These are phyloP conservation scores for Tipula unca DNA, from an alignment of 2,888 invertebrate species.

Conservation along the genomic window DNA sequence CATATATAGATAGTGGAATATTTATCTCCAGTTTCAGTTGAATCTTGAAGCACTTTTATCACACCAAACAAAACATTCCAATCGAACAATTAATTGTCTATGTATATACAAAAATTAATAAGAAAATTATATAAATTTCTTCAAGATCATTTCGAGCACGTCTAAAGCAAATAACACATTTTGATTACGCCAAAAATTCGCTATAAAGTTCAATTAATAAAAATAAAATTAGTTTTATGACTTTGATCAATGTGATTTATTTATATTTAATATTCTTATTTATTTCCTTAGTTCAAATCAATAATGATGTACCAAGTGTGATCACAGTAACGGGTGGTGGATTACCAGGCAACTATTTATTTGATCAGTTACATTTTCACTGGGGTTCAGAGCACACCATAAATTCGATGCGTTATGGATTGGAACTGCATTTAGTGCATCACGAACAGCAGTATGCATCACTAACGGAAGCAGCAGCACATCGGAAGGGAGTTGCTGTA, in stretches of 20 bases:
- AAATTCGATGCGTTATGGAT: slow-evolving; percentile 45
- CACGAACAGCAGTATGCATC: slow-evolving; percentile 45
- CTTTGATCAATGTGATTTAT: not conserved
- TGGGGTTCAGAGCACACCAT: slow-evolving; percentile 79
- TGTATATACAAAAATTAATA: not conserved
- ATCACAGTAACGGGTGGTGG: slow-evolving; percentile 48
- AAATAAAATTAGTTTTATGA: not conserved
- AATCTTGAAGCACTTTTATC: no score
- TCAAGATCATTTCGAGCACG: not conserved
- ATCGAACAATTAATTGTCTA: not conserved
- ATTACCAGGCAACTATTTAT: slow-evolving; percentile 47
- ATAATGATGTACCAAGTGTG: slow-evolving; percentile 21
- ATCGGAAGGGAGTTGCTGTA: slow-evolving; percentile 53
- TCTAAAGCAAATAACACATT: not conserved
- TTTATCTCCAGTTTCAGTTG: no score
- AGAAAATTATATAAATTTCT: not conserved
- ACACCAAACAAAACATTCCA: not conserved
- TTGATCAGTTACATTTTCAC: slow-evolving; percentile 74
- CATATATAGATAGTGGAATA: no score
- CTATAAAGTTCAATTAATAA: not conserved
- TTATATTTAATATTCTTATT: not conserved
- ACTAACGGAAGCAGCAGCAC: slow-evolving; percentile 44
- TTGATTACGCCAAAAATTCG: not conserved
- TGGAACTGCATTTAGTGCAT: slow-evolving; percentile 62
- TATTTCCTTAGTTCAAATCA: slow-evolving; percentile 25